Evolutionary conservation across 2,888 invertebrate species (phyloP), one percentile per base, ranked within the genome.

Genomic region (Chorisops tibialis): DNA sequence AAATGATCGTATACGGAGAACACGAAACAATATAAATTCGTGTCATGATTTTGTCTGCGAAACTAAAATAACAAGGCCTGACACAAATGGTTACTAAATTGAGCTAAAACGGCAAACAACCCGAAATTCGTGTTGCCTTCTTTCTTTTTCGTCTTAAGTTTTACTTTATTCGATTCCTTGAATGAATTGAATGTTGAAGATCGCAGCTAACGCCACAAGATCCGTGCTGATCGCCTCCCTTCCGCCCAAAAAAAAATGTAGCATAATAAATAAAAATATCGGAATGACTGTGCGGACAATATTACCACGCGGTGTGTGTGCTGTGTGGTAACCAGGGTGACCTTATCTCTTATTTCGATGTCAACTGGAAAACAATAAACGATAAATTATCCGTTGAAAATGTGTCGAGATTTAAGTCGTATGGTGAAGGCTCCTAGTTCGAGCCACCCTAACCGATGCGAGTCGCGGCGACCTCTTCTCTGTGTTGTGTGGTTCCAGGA

Each of bases 281-380:
- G n/a, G 14, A 14, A 50, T 16, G 12, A 14, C 50, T 50, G 50
- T 35, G 50, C 9, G 14, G 12, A 50, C 6, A 35, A 30, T 50
- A 14, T 48, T 50, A 35, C 50, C 50, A 48, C 48, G 6, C 22
- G 14, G 12, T 35, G 21, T 30, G 52, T 24, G 43, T 45, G 43
- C 43, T 56, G 56, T 56, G 56, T 56, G 56, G 56, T 45, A 56
- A 56, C 56, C 30, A 35, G 16, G 43, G 30, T 24, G 43, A 43
- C 56, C 56, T 56, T 56, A 56, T 56, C 56, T 56, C 56, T 56
- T 56, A 56, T 56, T 56, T 56, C 43, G 43, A 56, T 56, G 56
- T 56, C 56, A 56, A 14, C 22, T 4, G 21, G 9, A 43, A 45
- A 56, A 56, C 56, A 56, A 56, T 56, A 56, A 56, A 56, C 56